Percentiles rank a stretch among this genome's conserved stretches.
phyloP scores from a whole-genome alignment of 2,797 vertebrate species.

The Pseudocheirus occidentalis region DNA sequence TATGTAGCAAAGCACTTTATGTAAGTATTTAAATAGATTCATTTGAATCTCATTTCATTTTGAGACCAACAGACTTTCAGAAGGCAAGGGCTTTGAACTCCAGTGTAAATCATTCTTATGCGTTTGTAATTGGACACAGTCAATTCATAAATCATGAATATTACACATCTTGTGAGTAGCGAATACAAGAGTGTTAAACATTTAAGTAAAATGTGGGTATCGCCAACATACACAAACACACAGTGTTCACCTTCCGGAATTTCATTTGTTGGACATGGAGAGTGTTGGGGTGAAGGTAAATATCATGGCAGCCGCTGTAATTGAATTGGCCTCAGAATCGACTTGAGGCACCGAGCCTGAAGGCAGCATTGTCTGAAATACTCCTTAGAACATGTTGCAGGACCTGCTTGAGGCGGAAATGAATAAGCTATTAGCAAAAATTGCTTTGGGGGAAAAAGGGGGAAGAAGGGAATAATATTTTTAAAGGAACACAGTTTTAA shows the following conservation, averaged over 20 bases:
- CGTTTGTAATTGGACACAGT: slow-evolving; percentile 70
- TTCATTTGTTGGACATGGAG: slow-evolving; percentile 68
- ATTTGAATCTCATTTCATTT: slow-evolving; percentile 63
- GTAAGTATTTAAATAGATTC: slow-evolving; percentile 47
- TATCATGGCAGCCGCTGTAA: slow-evolving; percentile 64
- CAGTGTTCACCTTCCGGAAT: slow-evolving; percentile 67
- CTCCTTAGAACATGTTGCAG: slow-evolving; percentile 48
- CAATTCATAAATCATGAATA: slow-evolving; percentile 72
- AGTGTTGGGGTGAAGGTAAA: slow-evolving; percentile 66
- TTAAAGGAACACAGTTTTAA: slow-evolving; percentile 55
- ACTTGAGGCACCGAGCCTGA: slow-evolving; percentile 63
- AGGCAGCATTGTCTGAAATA: slow-evolving; percentile 67
- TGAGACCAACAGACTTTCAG: slow-evolving; percentile 65
- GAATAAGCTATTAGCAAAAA: slow-evolving; percentile 63
- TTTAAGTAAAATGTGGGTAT: slow-evolving; percentile 62
- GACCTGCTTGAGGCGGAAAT: slow-evolving; percentile 57
- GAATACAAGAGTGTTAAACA: slow-evolving; percentile 60
- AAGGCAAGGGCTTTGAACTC: slow-evolving; percentile 57
- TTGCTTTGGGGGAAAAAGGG: slow-evolving; percentile 22
- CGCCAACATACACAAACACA: slow-evolving; percentile 56
- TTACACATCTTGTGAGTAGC: slow-evolving; percentile 53
- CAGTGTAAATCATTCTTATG: slow-evolving; percentile 60
- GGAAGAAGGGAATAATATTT: slow-evolving; percentile 53
- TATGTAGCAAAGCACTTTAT: slow-evolving; percentile 47
- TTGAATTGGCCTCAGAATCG: slow-evolving; percentile 74